phyloP scores from a whole-genome alignment of 2,113 vertebrate genomes.

The Gorsachius goisagi region DNA sequence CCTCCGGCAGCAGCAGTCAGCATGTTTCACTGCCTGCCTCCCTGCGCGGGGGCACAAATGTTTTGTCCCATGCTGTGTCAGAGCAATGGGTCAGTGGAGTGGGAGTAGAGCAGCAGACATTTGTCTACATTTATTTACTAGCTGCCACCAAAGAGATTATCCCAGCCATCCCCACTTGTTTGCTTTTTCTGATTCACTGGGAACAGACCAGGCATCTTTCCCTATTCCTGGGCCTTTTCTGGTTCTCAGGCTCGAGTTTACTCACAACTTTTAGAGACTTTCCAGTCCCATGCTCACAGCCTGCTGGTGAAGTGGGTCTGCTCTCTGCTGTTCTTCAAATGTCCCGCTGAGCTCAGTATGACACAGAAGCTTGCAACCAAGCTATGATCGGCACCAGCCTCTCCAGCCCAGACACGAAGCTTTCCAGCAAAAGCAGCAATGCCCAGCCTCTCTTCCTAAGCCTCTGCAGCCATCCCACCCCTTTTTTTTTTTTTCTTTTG shows the following conservation, averaged over 20 bases:
- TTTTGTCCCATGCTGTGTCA: neutral
- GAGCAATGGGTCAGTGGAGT: rapidly evolving
- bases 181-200: neutral
- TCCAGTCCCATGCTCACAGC: neutral
- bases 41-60: neutral
- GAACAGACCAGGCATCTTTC: neutral
- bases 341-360: neutral
- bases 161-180: neutral
- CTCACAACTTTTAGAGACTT: neutral
- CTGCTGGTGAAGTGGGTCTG: neutral
- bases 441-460: neutral
- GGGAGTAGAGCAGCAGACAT: neutral
- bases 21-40: neutral
- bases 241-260: neutral
- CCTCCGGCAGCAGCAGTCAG: neutral
- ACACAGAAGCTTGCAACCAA: neutral
- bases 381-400: rapidly evolving
- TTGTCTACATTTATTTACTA: neutral
- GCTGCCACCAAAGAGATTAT: neutral
- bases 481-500: neutral
- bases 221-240: neutral
- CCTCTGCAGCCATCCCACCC: neutral
- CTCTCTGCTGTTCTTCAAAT: neutral
- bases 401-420: neutral
- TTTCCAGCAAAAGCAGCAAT: neutral